A percentile compares a stretch with the other conserved stretches of the same genome.
These are phyloP conservation scores for Drosophila lutescens DNA, from an alignment of 2,888 invertebrate genomes.

Conservation along the genomic window DNA sequence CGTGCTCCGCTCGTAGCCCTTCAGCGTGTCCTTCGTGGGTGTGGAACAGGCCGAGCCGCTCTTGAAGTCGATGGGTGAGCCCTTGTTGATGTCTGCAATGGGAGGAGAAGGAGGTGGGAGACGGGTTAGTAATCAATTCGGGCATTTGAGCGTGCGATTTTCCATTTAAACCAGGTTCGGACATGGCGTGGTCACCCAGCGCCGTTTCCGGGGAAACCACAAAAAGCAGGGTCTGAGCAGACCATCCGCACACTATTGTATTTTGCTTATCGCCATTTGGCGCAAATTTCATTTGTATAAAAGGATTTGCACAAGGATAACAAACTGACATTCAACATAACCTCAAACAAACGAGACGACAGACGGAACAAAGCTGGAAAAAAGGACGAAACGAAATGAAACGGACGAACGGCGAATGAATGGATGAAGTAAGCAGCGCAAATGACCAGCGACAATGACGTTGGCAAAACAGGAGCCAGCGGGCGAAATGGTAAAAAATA, in stretches of 20 bases:
- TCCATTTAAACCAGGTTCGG: conserved; percentile 18
- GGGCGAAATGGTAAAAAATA: conserved; percentile 15
- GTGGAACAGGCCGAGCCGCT: conserved; percentile 93
- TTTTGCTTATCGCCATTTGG: conserved; percentile 78
- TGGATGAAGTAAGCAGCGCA: conserved; percentile 60
- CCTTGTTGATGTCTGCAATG: conserved; percentile 93
- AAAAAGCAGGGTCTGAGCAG: conserved; percentile 6
- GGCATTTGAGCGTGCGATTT: conserved; percentile 26
- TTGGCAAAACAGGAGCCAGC: conserved; percentile 55
- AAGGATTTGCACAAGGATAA: conserved; percentile 82
- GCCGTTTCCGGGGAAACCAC: conserved; percentile 15
- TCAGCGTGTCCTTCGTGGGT: conserved; percentile 90
- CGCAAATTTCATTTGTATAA: conserved; percentile 81
- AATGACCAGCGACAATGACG: conserved; percentile 75
- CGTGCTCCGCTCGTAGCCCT: conserved; percentile 86
- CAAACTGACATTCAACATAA: conserved; percentile 81
- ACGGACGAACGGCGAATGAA: conserved; percentile 31
- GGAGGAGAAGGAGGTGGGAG: not conserved
- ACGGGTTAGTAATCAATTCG: conserved; percentile 38
- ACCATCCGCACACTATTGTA: conserved; percentile 58
- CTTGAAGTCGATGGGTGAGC: conserved; percentile 94
- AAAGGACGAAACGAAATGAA: conserved; percentile 38
- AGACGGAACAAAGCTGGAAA: conserved; percentile 47
- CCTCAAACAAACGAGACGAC: conserved; percentile 73
- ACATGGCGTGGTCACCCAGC: conserved; percentile 2